phyloP scores from a whole-genome alignment of 2,113 vertebrate species.

The Elanus axillaris region DNA sequence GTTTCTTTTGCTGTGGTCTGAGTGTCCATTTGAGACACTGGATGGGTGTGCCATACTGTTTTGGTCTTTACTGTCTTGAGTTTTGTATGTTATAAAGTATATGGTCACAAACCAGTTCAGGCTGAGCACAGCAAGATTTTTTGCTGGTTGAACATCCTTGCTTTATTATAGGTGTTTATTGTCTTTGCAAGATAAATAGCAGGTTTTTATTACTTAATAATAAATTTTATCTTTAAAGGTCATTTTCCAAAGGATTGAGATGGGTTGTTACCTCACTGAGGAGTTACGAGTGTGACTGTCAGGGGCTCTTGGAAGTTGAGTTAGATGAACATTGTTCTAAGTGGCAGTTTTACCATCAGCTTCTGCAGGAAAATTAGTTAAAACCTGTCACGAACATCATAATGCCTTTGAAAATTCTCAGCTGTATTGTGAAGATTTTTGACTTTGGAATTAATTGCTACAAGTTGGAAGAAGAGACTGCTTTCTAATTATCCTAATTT shows the following conservation, averaged over 20 bases:
- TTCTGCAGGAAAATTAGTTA: background rate
- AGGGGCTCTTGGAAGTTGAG: background rate
- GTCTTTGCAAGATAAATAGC: background rate
- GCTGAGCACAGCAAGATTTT: background rate
- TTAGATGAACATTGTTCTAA: background rate
- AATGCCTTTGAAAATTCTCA: background rate
- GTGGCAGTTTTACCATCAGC: background rate
- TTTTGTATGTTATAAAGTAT: background rate
- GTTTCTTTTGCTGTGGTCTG: background rate
- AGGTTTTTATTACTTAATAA: background rate
- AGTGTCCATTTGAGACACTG: background rate
- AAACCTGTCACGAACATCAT: background rate
- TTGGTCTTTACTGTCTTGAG: background rate
- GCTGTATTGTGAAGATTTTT: background rate
- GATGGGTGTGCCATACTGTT: background rate
- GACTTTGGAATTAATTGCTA: background rate
- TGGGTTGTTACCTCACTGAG: background rate
- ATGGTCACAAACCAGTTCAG: background rate
- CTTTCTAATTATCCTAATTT: background rate
- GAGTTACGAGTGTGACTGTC: background rate
- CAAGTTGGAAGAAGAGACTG: background rate
- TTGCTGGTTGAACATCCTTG: background rate
- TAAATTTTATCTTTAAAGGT: slow-evolving; percentile 40
- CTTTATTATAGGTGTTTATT: background rate
- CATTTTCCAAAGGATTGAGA: background rate